Conservation (phyloP, 1,140 invertebrate genomes). For the Formica selysi region DNA sequence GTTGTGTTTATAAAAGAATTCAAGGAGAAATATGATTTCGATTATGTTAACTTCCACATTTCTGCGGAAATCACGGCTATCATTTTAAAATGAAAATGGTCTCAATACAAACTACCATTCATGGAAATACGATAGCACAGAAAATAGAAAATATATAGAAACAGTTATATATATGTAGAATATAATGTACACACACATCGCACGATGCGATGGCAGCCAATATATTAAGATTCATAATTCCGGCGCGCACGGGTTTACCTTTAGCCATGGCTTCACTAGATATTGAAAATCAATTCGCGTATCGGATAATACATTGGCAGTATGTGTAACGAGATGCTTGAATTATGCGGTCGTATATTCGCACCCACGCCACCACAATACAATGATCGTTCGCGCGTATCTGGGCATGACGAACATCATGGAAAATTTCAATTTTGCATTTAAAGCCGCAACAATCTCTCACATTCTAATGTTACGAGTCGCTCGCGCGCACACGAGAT, state of each 20-base stretch:
- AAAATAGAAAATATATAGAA: conserved; percentile 6
- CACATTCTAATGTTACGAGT: background rate
- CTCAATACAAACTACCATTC: conserved; percentile 7
- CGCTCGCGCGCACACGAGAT: background rate
- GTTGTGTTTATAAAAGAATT: background rate
- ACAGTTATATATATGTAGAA: background rate
- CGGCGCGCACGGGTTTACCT: background rate
- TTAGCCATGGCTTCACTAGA: conserved; percentile 8
- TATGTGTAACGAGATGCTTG: conserved; percentile 42
- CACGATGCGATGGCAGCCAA: background rate
- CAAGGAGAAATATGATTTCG: conserved; percentile 14
- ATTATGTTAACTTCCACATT: conserved; percentile 23
- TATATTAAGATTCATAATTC: conserved; percentile 49
- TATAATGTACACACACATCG: background rate
- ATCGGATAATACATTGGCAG: conserved; percentile 43
- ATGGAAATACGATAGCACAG: conserved; percentile 2
- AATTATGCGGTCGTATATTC: conserved; percentile 50
- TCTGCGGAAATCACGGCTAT: background rate
- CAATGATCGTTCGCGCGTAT: conserved; percentile 1
- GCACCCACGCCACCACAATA: background rate
- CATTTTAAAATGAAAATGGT: background rate
- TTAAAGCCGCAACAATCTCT: conserved; percentile 38
- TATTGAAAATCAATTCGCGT: conserved; percentile 63
- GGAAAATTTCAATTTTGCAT: conserved; percentile 45
- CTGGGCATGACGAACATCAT: conserved; percentile 14